phyloP scores from a whole-genome alignment of 1,140 invertebrate species.

The Harpegnathos saltator region DNA sequence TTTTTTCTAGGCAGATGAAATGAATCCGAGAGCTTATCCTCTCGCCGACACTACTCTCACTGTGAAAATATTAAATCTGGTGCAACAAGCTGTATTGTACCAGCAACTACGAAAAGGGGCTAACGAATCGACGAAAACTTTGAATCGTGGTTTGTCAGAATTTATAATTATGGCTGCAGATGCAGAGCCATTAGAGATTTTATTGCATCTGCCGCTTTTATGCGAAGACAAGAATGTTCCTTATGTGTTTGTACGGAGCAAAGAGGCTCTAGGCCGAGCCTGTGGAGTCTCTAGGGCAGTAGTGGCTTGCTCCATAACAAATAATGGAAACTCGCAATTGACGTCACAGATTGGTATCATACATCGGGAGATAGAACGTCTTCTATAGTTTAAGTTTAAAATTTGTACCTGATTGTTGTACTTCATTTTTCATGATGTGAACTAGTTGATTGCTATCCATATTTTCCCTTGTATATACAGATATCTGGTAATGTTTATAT shows the following conservation, averaged over 20 bases:
- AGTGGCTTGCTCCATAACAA: slow-evolving; percentile 97
- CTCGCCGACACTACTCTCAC: slow-evolving; percentile 96
- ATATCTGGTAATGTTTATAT: background rate
- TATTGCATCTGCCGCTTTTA: slow-evolving; percentile 97
- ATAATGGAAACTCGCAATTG: slow-evolving; percentile 98
- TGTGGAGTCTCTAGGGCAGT: slow-evolving; percentile 99
- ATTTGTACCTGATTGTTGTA: slow-evolving; percentile 63
- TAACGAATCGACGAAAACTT: slow-evolving; percentile 99
- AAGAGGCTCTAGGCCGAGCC: slow-evolving; percentile 98
- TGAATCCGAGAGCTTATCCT: slow-evolving; percentile 99
- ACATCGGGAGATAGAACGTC: slow-evolving; percentile 97
- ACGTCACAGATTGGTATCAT: slow-evolving; percentile 97
- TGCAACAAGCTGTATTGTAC: slow-evolving; percentile 98
- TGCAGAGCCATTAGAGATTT: slow-evolving; percentile 98
- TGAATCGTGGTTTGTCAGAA: slow-evolving; percentile 97
- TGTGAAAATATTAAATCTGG: slow-evolving; percentile 96
- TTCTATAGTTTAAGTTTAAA: slow-evolving; percentile 92
- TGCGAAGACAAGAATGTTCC: slow-evolving; percentile 99
- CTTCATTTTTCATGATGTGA: background rate
- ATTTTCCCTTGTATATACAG: too few species aligned
- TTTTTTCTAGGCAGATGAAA: slow-evolving; percentile 91
- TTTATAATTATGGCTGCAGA: slow-evolving; percentile 99
- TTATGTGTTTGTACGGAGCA: slow-evolving; percentile 99
- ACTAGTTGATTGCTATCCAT: too few species aligned
- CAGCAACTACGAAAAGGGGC: slow-evolving; percentile 99